phyloP scores from a whole-genome alignment of 2,888 invertebrate species.

The Crocallis elinguaria region DNA sequence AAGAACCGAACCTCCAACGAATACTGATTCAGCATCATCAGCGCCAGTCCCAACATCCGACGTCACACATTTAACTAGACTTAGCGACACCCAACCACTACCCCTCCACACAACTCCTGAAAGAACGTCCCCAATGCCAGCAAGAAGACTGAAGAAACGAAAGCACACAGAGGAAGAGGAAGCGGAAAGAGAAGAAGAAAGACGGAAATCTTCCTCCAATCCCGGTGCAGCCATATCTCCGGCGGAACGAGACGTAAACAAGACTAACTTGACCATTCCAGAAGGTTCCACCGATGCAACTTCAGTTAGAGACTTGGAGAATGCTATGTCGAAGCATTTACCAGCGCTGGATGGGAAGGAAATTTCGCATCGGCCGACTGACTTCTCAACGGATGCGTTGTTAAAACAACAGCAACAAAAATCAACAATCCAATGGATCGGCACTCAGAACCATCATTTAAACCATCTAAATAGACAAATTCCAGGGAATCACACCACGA shows the following conservation, averaged over 20 bases:
- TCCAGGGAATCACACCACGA: conserved; percentile 82
- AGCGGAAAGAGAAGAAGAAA: conserved; percentile 71
- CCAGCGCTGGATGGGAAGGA: conserved; percentile 85
- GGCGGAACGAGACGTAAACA: conserved; percentile 72
- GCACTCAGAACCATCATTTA: conserved; percentile 89
- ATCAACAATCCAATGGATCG: conserved; percentile 97
- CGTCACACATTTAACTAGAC: conserved; percentile 76
- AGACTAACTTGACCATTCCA: conserved; percentile 70
- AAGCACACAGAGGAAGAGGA: conserved; percentile 81
- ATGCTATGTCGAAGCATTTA: conserved; percentile 98
- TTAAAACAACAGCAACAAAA: conserved; percentile 91
- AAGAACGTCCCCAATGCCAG: conserved; percentile 85
- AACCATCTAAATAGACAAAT: conserved; percentile 86
- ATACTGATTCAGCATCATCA: conserved; percentile 70
- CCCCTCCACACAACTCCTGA: conserved; percentile 73
- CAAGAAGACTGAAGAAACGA: conserved; percentile 84
- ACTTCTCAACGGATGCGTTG: conserved; percentile 94
- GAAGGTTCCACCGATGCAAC: conserved; percentile 78
- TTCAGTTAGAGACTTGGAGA: conserved; percentile 96
- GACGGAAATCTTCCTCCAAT: conserved; percentile 75
- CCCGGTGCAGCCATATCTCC: conserved; percentile 72
- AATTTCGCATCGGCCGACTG: conserved; percentile 89
- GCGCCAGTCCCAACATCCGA: conserved; percentile 75
- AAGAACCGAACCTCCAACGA: conserved; percentile 70
- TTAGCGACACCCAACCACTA: conserved; percentile 72